Percentiles rank a stretch among this genome's conserved stretches.
These are phyloP conservation scores for Standfussiana lucernea DNA, from an alignment of 2,888 invertebrate species.

Conservation along the genomic window DNA sequence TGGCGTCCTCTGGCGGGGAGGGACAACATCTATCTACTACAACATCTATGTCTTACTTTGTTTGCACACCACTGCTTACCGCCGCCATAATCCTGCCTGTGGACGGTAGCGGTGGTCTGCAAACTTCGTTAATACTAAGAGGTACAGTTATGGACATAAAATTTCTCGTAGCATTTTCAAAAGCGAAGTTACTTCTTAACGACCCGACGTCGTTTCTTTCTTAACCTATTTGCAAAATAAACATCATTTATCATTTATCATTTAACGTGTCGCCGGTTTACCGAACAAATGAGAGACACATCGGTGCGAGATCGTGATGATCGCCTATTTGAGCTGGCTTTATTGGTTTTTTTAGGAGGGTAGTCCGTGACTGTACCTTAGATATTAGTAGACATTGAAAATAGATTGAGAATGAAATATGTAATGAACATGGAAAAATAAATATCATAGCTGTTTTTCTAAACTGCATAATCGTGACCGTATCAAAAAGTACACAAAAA, in stretches of 20 bases:
- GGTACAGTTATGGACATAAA: constrained; percentile 53
- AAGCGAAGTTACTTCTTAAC: background rate
- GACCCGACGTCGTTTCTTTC: too few species aligned
- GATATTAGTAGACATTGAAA: constrained; percentile 62
- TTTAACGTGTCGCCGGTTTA: background rate
- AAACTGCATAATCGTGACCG: background rate
- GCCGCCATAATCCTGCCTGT: background rate
- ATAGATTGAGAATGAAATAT: constrained; percentile 55
- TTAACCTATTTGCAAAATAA: too few species aligned
- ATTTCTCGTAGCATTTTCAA: background rate
- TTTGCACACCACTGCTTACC: background rate
- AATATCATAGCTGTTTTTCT: background rate
- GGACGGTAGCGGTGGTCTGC: constrained; percentile 4
- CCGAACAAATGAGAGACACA: background rate
- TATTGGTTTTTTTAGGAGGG: background rate
- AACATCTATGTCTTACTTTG: constrained; percentile 57
- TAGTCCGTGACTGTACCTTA: constrained; percentile 44
- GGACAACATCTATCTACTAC: constrained; percentile 69
- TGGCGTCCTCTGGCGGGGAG: constrained; percentile 54
- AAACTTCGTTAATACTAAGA: constrained; percentile 24
- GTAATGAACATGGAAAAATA: constrained; percentile 36
- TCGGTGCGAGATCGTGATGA: background rate
- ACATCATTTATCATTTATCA: too few species aligned
- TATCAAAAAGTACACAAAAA: background rate
- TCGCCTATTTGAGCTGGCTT: background rate